Percentiles rank a stretch among this genome's conserved stretches.
These are phyloP conservation scores for Amblyopsis hoosieri DNA, from an alignment of 2,797 vertebrate species.

Conservation along the genomic window DNA sequence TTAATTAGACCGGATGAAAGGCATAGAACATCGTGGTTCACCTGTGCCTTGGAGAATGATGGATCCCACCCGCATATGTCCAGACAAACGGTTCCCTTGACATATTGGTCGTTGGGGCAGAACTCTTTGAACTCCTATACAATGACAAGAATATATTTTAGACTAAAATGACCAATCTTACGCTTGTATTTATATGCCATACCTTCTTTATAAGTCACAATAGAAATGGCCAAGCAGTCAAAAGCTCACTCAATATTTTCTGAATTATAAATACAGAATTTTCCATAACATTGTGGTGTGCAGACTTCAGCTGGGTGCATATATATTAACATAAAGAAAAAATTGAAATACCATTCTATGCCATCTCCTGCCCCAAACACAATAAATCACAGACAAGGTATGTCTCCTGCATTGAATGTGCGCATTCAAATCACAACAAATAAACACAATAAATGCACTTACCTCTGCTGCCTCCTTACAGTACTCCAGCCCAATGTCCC, in stretches of 20 bases:
- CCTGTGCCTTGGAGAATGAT: slow-evolving; percentile 94
- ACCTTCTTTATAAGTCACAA: too few species aligned
- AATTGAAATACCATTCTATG: too few species aligned
- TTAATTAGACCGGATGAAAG: slow-evolving; percentile 1
- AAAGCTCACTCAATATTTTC: too few species aligned
- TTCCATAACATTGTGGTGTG: too few species aligned
- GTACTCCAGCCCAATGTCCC: slow-evolving; percentile 97
- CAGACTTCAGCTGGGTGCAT: too few species aligned
- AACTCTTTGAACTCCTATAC: slow-evolving; percentile 95
- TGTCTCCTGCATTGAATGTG: too few species aligned
- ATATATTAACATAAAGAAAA: too few species aligned
- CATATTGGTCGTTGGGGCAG: slow-evolving; percentile 92
- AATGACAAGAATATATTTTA: slow-evolving; percentile 4
- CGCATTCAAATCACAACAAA: background rate
- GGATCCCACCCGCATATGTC: slow-evolving; percentile 96
- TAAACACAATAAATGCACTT: slow-evolving; percentile 56
- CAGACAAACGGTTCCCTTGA: slow-evolving; percentile 87
- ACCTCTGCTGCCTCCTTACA: slow-evolving; percentile 97
- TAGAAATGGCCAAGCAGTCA: too few species aligned
- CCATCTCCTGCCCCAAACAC: too few species aligned
- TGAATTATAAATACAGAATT: too few species aligned
- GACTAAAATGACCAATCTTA: background rate
- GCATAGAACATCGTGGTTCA: slow-evolving; percentile 60
- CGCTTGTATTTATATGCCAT: too few species aligned
- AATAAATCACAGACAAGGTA: too few species aligned